Base-by-base conservation (phyloP, 2,888 invertebrate genomes). In the Drosophila hamatofila region DNA sequence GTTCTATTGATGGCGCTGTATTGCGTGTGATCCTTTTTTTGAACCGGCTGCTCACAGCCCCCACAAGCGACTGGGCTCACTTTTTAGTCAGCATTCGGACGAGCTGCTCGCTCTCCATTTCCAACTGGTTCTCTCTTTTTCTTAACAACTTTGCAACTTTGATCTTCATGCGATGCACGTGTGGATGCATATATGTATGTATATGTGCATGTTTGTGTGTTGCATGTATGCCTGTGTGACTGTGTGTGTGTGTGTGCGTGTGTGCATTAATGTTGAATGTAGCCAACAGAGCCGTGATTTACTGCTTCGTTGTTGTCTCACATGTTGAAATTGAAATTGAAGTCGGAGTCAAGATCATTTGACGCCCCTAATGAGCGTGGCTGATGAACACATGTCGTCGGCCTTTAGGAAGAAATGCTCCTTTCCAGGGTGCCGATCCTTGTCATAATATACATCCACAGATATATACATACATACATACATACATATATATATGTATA, bases 331-430 rank as follows among this genome's bases (percentile, higher is more conserved):
- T 65, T 65, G 77, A 51, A 68, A 51, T 63, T 49, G 58, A 51
- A 56, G 58, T 59, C 49, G 72, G 44, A 56, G 58, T 65, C 39
- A 49, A 66, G 78, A 75, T 72, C 67, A 52, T 75, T 77, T 61
- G 61, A 68, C 75, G 82, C 52, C 70, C 56, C 88, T 76, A 83
- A 83, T 75, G 75, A 84, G 82, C 54, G 71, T 33, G 55, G 46
- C 48, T 35, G 70, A 62, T 51, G 55, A 75, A 81, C 86, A 86
- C 82, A 89, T 86, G 86, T 82, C 61, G 89, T 37, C 71, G 69
- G 66, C 57, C 63, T 71, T 67, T 51, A 9, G 42, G n/a, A n/a
- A 44, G n/a, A 12, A 39, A 64, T 65, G 64, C 51, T 86, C 77
- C 84, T 78, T 81, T 75, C 44, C 68, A 41, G 18, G 35, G 56